These are phyloP conservation scores for Oasisia sp. DNA, from an alignment of 2,888 invertebrate species.

Conservation along the genomic window DNA sequence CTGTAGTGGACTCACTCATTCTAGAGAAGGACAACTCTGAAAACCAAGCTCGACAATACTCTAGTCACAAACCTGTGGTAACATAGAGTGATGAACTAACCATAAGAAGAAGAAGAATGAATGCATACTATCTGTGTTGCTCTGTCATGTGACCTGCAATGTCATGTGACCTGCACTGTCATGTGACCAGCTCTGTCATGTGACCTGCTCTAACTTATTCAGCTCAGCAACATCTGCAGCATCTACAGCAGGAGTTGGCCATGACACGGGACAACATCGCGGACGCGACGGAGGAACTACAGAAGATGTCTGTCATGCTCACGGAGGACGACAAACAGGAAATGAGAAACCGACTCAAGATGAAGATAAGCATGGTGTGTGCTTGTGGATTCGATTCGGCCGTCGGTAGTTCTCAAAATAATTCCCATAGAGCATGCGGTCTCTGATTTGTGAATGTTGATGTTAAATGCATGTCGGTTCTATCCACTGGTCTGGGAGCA, in stretches of 20 bases:
- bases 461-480: not conserved
- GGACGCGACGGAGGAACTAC: constrained; percentile 55
- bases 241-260: constrained; percentile 52
- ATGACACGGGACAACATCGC: constrained; percentile 53
- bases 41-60: too few species aligned
- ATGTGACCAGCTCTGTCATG: not conserved
- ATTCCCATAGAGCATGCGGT: not conserved
- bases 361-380: constrained; percentile 58
- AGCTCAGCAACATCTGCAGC: constrained; percentile 56
- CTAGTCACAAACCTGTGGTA: too few species aligned
- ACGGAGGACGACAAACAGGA: constrained; percentile 56
- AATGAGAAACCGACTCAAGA: constrained; percentile 53
- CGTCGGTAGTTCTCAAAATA: not conserved
- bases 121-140: too few species aligned
- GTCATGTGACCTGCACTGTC: too few species aligned
- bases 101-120: too few species aligned
- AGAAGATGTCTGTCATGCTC: constrained; percentile 50
- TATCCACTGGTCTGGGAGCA: too few species aligned
- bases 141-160: too few species aligned
- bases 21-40: too few species aligned
- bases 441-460: not conserved
- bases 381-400: not conserved
- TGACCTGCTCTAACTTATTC: constrained; percentile 28
- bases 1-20: too few species aligned
- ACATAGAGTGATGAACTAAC: too few species aligned